A percentile compares a stretch with the other conserved stretches of the same genome.
phyloP scores from a whole-genome alignment of 2,888 invertebrate genomes.

The Trichogramma evanescens region DNA sequence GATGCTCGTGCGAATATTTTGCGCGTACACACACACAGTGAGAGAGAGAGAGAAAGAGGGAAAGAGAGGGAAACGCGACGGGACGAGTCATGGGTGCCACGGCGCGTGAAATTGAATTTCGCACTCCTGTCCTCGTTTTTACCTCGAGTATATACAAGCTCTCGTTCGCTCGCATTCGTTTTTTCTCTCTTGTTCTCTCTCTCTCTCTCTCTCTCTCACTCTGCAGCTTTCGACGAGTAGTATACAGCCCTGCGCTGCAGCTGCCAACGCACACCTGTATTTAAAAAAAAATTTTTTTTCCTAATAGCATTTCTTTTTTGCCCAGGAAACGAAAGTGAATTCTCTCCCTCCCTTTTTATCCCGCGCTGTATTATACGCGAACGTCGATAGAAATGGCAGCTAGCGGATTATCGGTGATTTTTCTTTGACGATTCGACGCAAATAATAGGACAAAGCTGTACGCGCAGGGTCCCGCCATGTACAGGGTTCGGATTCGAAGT shows the following conservation, averaged over 20 bases:
- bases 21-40: too few species aligned
- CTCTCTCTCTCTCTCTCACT: not conserved
- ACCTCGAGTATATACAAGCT: not conserved
- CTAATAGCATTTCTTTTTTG: not conserved
- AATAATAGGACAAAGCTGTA: too few species aligned
- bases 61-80: constrained; percentile 10
- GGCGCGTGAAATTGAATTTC: constrained; percentile 37
- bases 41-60: not conserved
- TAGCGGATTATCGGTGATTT: too few species aligned
- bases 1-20: not conserved
- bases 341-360: too few species aligned
- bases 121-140: constrained; percentile 13
- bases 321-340: too few species aligned
- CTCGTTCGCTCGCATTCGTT: constrained; percentile 11
- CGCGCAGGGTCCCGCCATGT: too few species aligned
- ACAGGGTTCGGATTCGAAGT: too few species aligned
- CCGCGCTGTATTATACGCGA: too few species aligned
- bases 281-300: not conserved
- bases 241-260: not conserved
- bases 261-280: not conserved
- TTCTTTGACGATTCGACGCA: too few species aligned
- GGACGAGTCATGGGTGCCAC: constrained; percentile 27
- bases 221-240: not conserved
- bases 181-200: constrained; percentile 1
- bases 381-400: too few species aligned